phyloP scores from a whole-genome alignment of 2,888 invertebrate species.

The Rhodophaea formosa region DNA sequence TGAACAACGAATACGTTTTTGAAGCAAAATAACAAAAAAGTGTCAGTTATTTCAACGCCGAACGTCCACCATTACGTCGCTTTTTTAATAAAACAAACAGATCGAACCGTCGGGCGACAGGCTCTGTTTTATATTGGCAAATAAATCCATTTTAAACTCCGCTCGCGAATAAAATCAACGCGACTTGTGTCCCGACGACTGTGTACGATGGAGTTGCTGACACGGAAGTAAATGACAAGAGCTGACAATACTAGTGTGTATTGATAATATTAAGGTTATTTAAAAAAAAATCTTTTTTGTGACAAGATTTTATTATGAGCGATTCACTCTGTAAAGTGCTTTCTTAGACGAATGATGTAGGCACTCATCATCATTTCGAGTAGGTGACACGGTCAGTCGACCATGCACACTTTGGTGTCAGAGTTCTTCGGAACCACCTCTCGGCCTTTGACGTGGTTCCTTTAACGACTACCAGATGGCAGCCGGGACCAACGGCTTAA shows the following conservation, averaged over 20 bases:
- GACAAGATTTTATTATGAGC: too few relatives aligned
- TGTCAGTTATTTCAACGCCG: conserved; percentile 79
- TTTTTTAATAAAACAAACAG: conserved; percentile 16
- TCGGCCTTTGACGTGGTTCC: too few relatives aligned
- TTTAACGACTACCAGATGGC: too few relatives aligned
- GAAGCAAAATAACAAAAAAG: conserved; percentile 57
- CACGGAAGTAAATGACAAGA: conserved; percentile 25
- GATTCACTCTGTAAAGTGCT: too few relatives aligned
- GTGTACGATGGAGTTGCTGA: conserved; percentile 54
- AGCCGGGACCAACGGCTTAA: too few relatives aligned
- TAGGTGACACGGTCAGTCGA: too few relatives aligned
- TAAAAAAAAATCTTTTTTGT: too few relatives aligned
- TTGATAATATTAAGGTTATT: neutral
- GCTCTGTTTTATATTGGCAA: conserved; percentile 59
- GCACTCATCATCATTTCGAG: too few relatives aligned
- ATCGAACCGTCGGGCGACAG: conserved; percentile 31
- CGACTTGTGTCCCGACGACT: conserved; percentile 43
- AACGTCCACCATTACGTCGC: conserved; percentile 10
- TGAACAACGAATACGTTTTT: neutral
- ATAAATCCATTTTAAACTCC: conserved; percentile 71
- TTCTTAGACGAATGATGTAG: too few relatives aligned
- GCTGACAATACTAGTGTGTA: neutral
- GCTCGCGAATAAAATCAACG: conserved; percentile 69
- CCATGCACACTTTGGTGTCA: too few relatives aligned
- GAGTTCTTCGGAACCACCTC: too few relatives aligned